Conservation (phyloP, 2,797 vertebrate species). For the Meriones psammophilus region DNA sequence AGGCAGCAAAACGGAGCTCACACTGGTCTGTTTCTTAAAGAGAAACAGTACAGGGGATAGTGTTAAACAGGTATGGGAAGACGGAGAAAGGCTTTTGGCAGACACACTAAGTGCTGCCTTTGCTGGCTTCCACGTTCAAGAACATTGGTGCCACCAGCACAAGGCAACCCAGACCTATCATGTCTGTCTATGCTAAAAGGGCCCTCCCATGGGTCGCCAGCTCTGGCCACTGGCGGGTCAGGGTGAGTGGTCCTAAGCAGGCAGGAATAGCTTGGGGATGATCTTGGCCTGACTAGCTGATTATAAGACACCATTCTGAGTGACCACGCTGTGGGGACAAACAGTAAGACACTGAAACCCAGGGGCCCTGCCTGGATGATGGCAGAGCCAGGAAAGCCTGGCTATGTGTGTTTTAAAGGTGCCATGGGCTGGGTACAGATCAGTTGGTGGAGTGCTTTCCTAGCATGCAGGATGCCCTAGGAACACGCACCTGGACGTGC, state of each 20-base stretch:
- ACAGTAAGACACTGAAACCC: not conserved
- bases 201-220: not conserved
- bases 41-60: not conserved
- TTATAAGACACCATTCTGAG: not conserved
- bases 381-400: not conserved
- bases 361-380: not conserved
- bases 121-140: not conserved
- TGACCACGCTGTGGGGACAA: not conserved
- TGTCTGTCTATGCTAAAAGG: too few species aligned
- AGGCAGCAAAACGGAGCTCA: not conserved
- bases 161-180: not conserved
- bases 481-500: not conserved
- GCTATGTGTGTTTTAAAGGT: not conserved
- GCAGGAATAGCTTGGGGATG: not conserved
- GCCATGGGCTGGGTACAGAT: not conserved
- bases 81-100: not conserved
- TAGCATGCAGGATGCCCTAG: not conserved
- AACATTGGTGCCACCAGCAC: accelerated
- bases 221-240: not conserved
- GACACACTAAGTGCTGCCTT: not conserved
- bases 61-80: not conserved
- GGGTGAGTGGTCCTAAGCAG: not conserved
- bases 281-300: not conserved
- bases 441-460: not conserved
- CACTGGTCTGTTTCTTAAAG: not conserved